Evolutionary conservation across 2,113 vertebrate genomes (phyloP), one percentile per base, ranked within the genome.

Genomic region (Prochilodus magdalenae): DNA sequence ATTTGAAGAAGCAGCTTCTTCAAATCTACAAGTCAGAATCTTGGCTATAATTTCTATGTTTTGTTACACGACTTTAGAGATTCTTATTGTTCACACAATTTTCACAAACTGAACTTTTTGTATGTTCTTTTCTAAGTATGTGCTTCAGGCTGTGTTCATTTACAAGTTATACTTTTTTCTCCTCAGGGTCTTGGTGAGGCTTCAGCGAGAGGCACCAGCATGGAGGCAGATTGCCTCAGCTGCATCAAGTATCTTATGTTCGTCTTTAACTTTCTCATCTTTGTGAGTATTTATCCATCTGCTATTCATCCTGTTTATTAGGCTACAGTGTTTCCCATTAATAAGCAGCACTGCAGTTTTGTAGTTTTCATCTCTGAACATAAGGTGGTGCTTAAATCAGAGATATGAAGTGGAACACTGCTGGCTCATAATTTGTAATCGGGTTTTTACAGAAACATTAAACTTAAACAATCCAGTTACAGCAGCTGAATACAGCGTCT

Each of bases 211-310:
- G 91, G 92, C 80, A 93, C 93, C 30, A 91, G 86, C 92, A 98
- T 98, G 96, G 97, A 98, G 89, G 96, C 96, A 13, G 97, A 98
- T 89, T 97, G 96, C 87, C 93, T 99, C 89, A 97, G 96, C 93
- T 97, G 97, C 91, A 44, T 36, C 33, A 36, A 36, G 33, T 36
- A 36, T 36, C 33, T 36, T 6, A 36, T 44, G 40, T 44, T 98
- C 85, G 95, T 98, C 91, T 98, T 98, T 93, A 99, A 98, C 90
- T 97, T 98, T 92, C 95, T 98, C 89, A 97, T 99, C 87, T 98
- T 97, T 89, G 97, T 98, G 91, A 98, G 97, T 97, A 92, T 86
- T 88, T 85, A 36, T 55, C 57, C 79, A 71, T 73, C 74, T 72
- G 60, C 77, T 30, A 33, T 30, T 14, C 36, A 22, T 30, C 62